Percentiles rank a stretch among this genome's conserved stretches.
phyloP scores from a whole-genome alignment of 2,888 invertebrate genomes.

The Thera obeliscata region DNA sequence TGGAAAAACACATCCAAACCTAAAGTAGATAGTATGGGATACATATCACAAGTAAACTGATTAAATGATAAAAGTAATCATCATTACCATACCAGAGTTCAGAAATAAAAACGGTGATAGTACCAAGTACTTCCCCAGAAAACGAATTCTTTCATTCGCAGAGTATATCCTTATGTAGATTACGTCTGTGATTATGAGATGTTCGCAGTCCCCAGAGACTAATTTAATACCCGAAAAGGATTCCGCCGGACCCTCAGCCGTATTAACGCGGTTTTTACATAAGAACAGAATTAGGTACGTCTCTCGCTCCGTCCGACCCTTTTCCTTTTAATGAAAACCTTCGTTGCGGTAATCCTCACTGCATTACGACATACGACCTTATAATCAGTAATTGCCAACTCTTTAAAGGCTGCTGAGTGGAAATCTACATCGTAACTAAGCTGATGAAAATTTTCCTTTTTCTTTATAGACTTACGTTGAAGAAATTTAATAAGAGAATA shows the following conservation, averaged over 20 bases:
- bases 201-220: slow-evolving; percentile 41
- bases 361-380: slow-evolving; percentile 46
- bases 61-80: no score
- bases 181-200: slow-evolving; percentile 23
- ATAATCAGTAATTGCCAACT: slow-evolving; percentile 49
- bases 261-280: slow-evolving; percentile 67
- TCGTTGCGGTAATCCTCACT: slow-evolving; percentile 53
- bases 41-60: no score
- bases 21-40: no score
- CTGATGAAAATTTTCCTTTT: no score
- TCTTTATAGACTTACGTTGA: no score
- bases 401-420: slow-evolving; percentile 35
- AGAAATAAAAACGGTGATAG: no score
- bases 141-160: no score
- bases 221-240: slow-evolving; percentile 64
- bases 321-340: slow-evolving; percentile 65
- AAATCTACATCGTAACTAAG: background rate
- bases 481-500: no score
- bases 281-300: slow-evolving; percentile 66
- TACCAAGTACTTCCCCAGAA: no score
- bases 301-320: slow-evolving; percentile 56
- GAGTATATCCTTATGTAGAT: slow-evolving; percentile 16
- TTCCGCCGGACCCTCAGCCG: slow-evolving; percentile 59
- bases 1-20: no score
- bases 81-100: no score